phyloP scores from a whole-genome alignment of 2,797 vertebrate genomes.

The Diglossa cyanea region DNA sequence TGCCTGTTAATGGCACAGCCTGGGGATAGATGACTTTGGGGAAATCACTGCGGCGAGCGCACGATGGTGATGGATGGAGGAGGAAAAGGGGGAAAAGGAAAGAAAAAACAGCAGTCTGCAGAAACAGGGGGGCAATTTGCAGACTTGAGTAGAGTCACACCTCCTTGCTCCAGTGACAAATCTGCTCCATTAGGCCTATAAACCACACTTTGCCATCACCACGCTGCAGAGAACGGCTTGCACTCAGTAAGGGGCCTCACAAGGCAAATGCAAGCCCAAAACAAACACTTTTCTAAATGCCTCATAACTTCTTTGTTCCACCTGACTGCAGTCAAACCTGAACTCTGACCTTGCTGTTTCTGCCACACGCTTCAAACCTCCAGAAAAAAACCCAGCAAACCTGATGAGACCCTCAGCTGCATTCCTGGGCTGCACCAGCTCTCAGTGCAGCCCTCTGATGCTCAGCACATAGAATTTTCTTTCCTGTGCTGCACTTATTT shows the following conservation, averaged over 20 bases:
- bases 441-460: neutral
- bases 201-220: conserved; percentile 2
- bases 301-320: neutral
- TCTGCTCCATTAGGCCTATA: conserved; percentile 52
- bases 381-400: neutral
- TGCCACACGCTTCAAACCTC: neutral
- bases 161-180: conserved; percentile 62
- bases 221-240: neutral
- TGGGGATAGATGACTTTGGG: conserved; percentile 59
- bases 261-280: neutral
- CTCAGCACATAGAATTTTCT: neutral
- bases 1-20: neutral
- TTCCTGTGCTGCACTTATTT: neutral
- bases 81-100: neutral
- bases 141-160: conserved; percentile 52
- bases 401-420: neutral
- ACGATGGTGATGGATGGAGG: conserved; percentile 34
- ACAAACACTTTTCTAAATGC: neutral
- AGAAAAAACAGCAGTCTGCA: conserved; percentile 16
- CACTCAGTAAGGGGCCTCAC: neutral
- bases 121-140: conserved; percentile 50
- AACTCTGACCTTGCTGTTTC: neutral
- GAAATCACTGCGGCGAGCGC: conserved; percentile 41
- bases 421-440: neutral
- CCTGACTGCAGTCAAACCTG: neutral